Percentiles rank a stretch among this genome's conserved stretches.
These are phyloP conservation scores for Peromyscus eremicus DNA, from an alignment of 2,797 vertebrate genomes.

Conservation along the genomic window DNA sequence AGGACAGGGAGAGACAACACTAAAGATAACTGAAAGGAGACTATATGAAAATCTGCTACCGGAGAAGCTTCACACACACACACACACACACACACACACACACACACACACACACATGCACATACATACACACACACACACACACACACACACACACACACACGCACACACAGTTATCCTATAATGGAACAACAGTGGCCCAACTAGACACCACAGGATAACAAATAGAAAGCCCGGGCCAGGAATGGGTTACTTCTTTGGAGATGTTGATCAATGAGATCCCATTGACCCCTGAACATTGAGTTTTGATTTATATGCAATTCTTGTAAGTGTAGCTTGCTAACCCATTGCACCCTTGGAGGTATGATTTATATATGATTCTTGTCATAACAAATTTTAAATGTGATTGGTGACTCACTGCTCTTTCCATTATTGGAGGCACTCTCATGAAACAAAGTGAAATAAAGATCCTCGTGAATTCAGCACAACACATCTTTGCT, in stretches of 20 bases:
- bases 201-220: not conserved
- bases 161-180: not conserved
- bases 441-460: not conserved
- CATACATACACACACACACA: not conserved
- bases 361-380: not conserved
- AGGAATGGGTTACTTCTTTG: not conserved
- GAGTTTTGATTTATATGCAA: not conserved
- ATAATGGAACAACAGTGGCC: not conserved
- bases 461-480: not conserved
- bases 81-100: not conserved
- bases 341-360: not conserved
- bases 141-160: not conserved
- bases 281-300: not conserved
- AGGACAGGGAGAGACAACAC: no score
- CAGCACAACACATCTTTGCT: not conserved
- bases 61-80: not conserved
- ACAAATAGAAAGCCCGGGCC: not conserved
- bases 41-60: not conserved
- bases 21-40: not conserved
- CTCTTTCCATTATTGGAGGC: not conserved
- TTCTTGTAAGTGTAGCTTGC: not conserved
- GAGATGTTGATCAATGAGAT: not conserved
- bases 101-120: not conserved
- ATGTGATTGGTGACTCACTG: not conserved
- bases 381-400: not conserved